Evolutionary conservation across 2,113 vertebrate species (phyloP).

Genomic region (Henicopernis longicauda): DNA sequence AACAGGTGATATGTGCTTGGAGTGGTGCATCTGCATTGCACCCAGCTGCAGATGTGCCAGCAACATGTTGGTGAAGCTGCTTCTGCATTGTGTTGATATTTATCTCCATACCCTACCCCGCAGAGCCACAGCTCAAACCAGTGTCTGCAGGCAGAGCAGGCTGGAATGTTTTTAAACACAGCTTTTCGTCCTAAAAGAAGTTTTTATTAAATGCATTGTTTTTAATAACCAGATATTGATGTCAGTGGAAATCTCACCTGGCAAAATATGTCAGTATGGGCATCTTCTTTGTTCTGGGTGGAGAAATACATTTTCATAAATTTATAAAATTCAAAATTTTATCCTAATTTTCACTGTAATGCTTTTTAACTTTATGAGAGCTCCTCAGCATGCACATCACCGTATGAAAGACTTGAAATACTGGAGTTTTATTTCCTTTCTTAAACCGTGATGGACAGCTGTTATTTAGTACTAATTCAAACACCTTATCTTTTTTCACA

Average conservation of each 20-base stretch:
- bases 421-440: constrained; percentile 10
- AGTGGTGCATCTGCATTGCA: not conserved
- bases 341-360: not conserved
- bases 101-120: not conserved
- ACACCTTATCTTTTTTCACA: constrained; percentile 47
- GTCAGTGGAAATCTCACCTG: not conserved
- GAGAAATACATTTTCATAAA: not conserved
- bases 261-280: not conserved
- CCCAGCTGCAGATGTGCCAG: not conserved
- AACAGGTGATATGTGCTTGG: not conserved
- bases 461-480: constrained; percentile 50
- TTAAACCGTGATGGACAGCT: constrained; percentile 44
- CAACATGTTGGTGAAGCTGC: not conserved
- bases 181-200: not conserved
- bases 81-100: not conserved
- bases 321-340: not conserved
- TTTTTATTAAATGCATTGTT: not conserved
- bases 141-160: not conserved
- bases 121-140: not conserved
- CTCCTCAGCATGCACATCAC: not conserved
- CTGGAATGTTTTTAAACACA: not conserved
- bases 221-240: not conserved
- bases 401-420: constrained; percentile 21
- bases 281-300: not conserved
- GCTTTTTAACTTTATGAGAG: not conserved